Evolutionary conservation across 2,797 vertebrate species (phyloP).

Genomic region (Danio choprae): DNA sequence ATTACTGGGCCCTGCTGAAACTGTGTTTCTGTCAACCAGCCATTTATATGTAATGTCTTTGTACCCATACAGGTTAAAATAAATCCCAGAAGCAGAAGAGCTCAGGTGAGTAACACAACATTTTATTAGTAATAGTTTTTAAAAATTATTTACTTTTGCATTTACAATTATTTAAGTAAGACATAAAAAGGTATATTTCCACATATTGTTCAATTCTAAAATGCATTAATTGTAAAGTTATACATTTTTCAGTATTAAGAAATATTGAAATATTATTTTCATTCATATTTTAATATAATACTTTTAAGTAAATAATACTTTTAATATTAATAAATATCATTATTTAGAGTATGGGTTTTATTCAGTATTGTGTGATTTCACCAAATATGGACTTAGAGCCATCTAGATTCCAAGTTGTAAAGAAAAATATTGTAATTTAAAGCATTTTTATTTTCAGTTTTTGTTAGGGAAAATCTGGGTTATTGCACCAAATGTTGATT

Average conservation of each 20-base stretch:
- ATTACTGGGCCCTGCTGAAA: neutral
- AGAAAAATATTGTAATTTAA: too few relatives aligned
- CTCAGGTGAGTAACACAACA: slow-evolving; percentile 31
- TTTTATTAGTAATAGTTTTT: too few relatives aligned
- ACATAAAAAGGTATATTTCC: neutral
- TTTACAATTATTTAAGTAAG: neutral
- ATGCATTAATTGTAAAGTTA: neutral
- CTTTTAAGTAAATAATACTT: too few relatives aligned
- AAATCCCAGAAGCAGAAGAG: slow-evolving; percentile 49
- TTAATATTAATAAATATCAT: too few relatives aligned
- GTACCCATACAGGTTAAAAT: slow-evolving; percentile 28
- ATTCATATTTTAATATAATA: too few relatives aligned
- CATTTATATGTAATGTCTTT: neutral
- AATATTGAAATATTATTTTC: too few relatives aligned
- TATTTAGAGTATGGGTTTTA: neutral
- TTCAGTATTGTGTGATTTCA: neutral
- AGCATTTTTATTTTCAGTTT: too few relatives aligned
- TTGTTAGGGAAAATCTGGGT: too few relatives aligned
- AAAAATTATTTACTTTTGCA: neutral
- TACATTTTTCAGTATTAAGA: too few relatives aligned
- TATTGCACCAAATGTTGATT: too few relatives aligned
- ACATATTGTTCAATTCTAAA: neutral
- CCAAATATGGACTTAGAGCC: neutral
- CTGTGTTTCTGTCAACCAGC: neutral
- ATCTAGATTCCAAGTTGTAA: too few relatives aligned